Evolutionary conservation across 2,797 vertebrate genomes (phyloP).

Genomic region (Zenarchopterus dispar): DNA sequence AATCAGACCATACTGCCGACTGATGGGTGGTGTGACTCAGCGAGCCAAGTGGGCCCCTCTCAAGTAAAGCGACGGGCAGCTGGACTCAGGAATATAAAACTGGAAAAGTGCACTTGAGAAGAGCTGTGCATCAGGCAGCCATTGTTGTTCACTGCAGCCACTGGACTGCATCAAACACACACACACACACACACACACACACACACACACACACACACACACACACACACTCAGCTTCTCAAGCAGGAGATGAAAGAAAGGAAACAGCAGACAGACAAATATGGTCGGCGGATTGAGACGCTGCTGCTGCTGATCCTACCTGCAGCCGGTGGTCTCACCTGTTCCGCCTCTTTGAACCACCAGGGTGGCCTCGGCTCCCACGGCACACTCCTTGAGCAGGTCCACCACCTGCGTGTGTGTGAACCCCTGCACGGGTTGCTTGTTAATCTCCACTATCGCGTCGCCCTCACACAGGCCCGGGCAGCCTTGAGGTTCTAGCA

Average conservation of each 20-base stretch:
- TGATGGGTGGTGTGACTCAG: neutral
- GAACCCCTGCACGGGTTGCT: slow-evolving; percentile 91
- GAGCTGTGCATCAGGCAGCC: slow-evolving; percentile 23
- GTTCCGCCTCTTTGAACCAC: slow-evolving; percentile 93
- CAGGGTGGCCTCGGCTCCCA: slow-evolving; percentile 92
- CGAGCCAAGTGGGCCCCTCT: slow-evolving; percentile 5
- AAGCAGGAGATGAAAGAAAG: slow-evolving; percentile 20
- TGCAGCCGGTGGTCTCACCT: slow-evolving; percentile 82
- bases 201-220: slow-evolving; percentile 9
- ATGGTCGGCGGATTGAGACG: neutral
- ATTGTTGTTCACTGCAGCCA: slow-evolving; percentile 23
- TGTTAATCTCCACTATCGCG: slow-evolving; percentile 98
- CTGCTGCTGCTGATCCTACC: slow-evolving; percentile 8
- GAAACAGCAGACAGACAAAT: slow-evolving; percentile 13
- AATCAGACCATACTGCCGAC: slow-evolving; percentile 11
- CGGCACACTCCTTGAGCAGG: slow-evolving; percentile 95
- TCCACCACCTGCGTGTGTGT: slow-evolving; percentile 97
- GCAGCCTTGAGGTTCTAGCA: slow-evolving; percentile 96
- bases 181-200: slow-evolving; percentile 20
- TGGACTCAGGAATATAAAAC: slow-evolving; percentile 2
- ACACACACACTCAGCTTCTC: slow-evolving; percentile 17
- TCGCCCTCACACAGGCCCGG: slow-evolving; percentile 96
- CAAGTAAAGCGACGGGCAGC: slow-evolving; percentile 3
- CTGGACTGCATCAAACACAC: slow-evolving; percentile 1
- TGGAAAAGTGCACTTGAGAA: slow-evolving; percentile 22